These are phyloP conservation scores for Leptura quadrifasciata DNA, from an alignment of 2,888 invertebrate genomes.

Conservation along the genomic window DNA sequence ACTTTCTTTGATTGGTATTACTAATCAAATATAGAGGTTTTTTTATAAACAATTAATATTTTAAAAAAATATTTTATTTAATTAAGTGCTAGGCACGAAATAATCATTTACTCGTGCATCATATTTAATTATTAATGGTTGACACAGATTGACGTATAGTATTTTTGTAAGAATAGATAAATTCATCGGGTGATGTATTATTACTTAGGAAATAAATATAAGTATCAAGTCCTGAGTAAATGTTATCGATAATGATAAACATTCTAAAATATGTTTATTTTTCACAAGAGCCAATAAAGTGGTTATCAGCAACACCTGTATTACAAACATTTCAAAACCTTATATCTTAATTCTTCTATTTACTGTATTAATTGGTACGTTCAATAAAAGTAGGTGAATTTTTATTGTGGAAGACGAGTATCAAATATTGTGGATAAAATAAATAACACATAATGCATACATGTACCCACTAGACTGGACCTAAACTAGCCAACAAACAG, in stretches of 20 bases:
- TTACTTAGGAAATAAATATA: conserved; percentile 1
- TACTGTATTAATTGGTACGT: conserved; percentile 35
- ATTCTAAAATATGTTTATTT: conserved; percentile 51
- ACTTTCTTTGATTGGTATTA: too few species aligned
- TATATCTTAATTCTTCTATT: conserved; percentile 39
- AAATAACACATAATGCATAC: too few species aligned
- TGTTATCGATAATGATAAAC: conserved; percentile 43
- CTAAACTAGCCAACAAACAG: too few species aligned
- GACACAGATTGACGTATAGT: not conserved
- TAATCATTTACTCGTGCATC: not conserved
- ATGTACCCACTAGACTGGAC: too few species aligned
- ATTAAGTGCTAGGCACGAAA: too few species aligned
- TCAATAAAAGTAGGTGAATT: conserved; percentile 11
- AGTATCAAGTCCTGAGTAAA: conserved; percentile 48
- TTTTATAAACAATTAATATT: too few species aligned
- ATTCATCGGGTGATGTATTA: not conserved
- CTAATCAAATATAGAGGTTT: too few species aligned
- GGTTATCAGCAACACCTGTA: conserved; percentile 53
- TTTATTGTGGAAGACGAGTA: too few species aligned
- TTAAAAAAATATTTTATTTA: too few species aligned
- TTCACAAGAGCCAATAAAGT: conserved; percentile 56
- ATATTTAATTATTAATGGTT: not conserved
- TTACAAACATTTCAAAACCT: conserved; percentile 45
- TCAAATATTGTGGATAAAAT: too few species aligned
- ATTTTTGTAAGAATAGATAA: conserved; percentile 2